A percentile compares a stretch with the other conserved stretches of the same genome.
Conservation (phyloP, 2,797 vertebrate species). For the Rachycentron canadum region DNA sequence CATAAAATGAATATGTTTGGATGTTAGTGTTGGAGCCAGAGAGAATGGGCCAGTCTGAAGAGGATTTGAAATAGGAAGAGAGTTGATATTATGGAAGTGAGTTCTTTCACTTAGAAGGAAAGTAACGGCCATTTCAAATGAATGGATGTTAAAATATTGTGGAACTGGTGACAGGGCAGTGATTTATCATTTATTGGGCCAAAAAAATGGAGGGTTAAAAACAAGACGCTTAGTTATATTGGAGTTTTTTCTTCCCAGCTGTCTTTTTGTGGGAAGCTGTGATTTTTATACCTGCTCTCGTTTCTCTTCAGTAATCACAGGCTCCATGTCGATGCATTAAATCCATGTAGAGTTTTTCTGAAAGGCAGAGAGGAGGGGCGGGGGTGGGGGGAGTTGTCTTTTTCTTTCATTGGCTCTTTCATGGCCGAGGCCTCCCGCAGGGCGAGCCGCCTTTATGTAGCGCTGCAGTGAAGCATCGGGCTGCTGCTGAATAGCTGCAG, state of each 20-base stretch:
- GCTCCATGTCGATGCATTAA: constrained; percentile 59
- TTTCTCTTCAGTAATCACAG: constrained; percentile 42
- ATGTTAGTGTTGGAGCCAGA: too few species aligned
- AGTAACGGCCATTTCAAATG: too few species aligned
- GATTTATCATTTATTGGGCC: too few species aligned
- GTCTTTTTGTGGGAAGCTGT: constrained; percentile 14
- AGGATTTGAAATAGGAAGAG: too few species aligned
- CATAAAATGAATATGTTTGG: too few species aligned
- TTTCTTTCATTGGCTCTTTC: constrained; percentile 43
- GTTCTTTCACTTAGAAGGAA: too few species aligned
- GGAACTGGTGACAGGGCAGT: too few species aligned
- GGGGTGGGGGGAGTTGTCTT: constrained; percentile 14
- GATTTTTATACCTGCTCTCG: constrained; percentile 19
- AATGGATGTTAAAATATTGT: too few species aligned
- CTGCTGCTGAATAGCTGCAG: constrained; percentile 45
- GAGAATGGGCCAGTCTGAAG: too few species aligned
- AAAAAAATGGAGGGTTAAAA: not conserved
- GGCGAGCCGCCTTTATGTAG: constrained; percentile 46
- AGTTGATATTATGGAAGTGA: too few species aligned
- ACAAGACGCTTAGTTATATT: not conserved
- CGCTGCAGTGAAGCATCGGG: constrained; percentile 20
- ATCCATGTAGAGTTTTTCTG: constrained; percentile 49
- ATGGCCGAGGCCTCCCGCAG: constrained; percentile 39
- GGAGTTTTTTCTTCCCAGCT: not conserved
- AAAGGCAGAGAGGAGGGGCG: too few species aligned